Conservation (phyloP, 2,113 vertebrate species). For the Dascyllus trimaculatus region DNA sequence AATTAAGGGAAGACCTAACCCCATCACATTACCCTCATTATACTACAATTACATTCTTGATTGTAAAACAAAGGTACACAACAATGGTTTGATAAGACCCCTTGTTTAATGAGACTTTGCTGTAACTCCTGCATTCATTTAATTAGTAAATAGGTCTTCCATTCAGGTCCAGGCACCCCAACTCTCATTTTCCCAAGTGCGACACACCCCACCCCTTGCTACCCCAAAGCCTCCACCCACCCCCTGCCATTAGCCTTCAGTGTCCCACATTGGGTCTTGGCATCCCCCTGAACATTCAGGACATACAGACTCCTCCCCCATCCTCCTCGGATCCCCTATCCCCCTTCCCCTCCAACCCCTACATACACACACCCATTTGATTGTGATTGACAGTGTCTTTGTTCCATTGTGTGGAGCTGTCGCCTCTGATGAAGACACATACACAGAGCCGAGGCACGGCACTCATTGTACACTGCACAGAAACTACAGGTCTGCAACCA, state of each 20-base stretch:
- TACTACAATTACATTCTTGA: slow-evolving; percentile 65
- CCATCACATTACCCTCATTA: slow-evolving; percentile 73
- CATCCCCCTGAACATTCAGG: slow-evolving; percentile 76
- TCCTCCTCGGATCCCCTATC: slow-evolving; percentile 47
- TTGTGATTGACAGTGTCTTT: slow-evolving; percentile 88
- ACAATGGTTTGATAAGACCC: slow-evolving; percentile 80
- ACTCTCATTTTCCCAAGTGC: slow-evolving; percentile 80
- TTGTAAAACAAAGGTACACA: slow-evolving; percentile 73
- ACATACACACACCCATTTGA: slow-evolving; percentile 81
- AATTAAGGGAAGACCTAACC: slow-evolving; percentile 62
- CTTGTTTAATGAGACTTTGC: slow-evolving; percentile 82
- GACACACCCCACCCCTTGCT: slow-evolving; percentile 54
- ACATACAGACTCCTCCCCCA: slow-evolving; percentile 74
- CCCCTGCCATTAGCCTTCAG: slow-evolving; percentile 70
- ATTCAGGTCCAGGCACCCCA: slow-evolving; percentile 75
- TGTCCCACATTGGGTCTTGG: slow-evolving; percentile 75
- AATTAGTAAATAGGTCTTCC: slow-evolving; percentile 83
- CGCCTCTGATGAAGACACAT: slow-evolving; percentile 88
- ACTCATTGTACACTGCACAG: slow-evolving; percentile 56
- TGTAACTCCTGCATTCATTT: slow-evolving; percentile 82
- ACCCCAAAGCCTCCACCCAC: slow-evolving; percentile 32
- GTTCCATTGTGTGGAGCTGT: slow-evolving; percentile 86
- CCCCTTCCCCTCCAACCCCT: slow-evolving; percentile 40
- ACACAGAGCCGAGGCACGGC: slow-evolving; percentile 60
- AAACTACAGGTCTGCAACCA: slow-evolving; percentile 71